Evolutionary conservation across 2,888 invertebrate species (phyloP).

Genomic region (Flexamia atlantica): DNA sequence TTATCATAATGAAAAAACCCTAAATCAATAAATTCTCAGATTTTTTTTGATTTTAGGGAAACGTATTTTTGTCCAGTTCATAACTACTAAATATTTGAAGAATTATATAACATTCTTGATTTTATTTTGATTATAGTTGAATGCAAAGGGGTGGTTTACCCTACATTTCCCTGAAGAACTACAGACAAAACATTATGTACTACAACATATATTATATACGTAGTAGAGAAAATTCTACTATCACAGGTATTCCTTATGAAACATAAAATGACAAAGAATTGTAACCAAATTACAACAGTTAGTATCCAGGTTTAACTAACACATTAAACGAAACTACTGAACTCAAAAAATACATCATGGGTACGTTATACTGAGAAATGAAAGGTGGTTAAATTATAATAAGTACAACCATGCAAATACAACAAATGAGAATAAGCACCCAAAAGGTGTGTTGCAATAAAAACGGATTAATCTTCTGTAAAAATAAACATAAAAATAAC

Average conservation of each 20-base stretch:
- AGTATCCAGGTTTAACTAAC: slow-evolving; percentile 11
- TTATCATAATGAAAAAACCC: neutral
- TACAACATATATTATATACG: too few relatives aligned
- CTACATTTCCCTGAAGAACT: too few relatives aligned
- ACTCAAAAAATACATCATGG: neutral
- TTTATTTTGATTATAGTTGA: neutral
- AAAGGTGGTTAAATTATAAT: slow-evolving; percentile 41
- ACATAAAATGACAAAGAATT: neutral
- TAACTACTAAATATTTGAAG: neutral
- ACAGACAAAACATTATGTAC: too few relatives aligned
- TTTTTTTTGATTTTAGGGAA: slow-evolving; percentile 4
- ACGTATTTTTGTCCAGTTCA: neutral
- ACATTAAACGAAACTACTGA: slow-evolving; percentile 28
- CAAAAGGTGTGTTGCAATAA: slow-evolving; percentile 53
- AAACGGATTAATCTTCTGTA: slow-evolving; percentile 61
- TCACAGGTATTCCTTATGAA: neutral
- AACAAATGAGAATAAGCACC: slow-evolving; percentile 55
- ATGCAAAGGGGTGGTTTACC: too few relatives aligned
- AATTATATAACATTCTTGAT: neutral
- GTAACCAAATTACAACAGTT: neutral
- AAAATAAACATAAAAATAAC: slow-evolving; percentile 36
- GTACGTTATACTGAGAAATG: slow-evolving; percentile 5
- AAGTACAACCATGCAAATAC: slow-evolving; percentile 59
- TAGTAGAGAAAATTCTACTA: too few relatives aligned
- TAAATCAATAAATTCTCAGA: neutral